Evolutionary conservation across 2,113 vertebrate species (phyloP).

Genomic region (Physeter macrocephalus): DNA sequence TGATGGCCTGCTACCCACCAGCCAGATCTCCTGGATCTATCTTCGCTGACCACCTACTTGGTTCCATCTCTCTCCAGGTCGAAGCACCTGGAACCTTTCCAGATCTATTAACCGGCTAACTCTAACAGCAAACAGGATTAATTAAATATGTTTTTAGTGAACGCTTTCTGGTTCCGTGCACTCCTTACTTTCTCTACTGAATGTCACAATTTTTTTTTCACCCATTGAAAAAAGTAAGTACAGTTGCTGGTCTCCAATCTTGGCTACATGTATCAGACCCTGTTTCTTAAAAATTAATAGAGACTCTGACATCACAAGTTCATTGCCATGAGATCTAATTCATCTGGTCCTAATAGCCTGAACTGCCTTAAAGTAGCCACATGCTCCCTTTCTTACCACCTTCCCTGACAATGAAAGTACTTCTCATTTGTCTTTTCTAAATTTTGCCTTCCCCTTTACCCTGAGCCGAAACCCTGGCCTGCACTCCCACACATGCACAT

Average conservation of each 20-base stretch:
- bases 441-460: not conserved
- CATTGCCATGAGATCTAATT: not conserved
- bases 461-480: not conserved
- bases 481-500: not conserved
- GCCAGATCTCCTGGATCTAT: not conserved
- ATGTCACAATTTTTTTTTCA: not conserved
- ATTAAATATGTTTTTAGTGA: not conserved
- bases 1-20: not conserved
- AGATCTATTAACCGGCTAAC: not conserved
- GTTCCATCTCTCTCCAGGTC: not conserved
- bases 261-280: not conserved
- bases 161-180: constrained; percentile 5
- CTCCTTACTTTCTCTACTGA: not conserved
- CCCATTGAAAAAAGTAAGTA: not conserved
- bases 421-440: constrained; percentile 3
- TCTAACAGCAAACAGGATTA: not conserved
- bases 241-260: not conserved
- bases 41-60: not conserved
- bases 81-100: not conserved
- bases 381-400: not conserved
- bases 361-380: not conserved
- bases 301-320: constrained; percentile 12
- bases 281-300: not conserved
- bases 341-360: not conserved
- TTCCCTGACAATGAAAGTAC: not conserved